Conservation (phyloP, 2,888 invertebrate genomes). For the Aspidiotus rigidus region DNA sequence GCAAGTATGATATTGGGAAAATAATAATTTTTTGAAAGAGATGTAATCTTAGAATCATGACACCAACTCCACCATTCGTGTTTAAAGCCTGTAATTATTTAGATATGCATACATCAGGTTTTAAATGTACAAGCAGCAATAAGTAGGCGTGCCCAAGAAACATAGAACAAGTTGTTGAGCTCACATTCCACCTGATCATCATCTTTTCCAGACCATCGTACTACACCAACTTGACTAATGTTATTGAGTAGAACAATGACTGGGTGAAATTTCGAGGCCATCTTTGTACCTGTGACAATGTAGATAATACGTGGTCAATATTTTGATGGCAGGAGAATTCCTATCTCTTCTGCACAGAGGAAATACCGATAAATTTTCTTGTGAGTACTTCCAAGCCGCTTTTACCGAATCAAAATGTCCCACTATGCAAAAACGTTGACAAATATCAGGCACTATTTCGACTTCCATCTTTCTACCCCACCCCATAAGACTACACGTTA, state of each 20-base stretch:
- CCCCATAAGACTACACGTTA: too few relatives aligned
- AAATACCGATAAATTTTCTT: too few relatives aligned
- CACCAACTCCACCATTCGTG: slow-evolving; percentile 34
- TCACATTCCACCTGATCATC: not conserved
- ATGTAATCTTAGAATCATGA: slow-evolving; percentile 39
- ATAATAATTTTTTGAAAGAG: slow-evolving; percentile 36
- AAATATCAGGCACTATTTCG: too few relatives aligned
- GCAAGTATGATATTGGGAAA: slow-evolving; percentile 36
- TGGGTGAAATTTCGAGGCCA: slow-evolving; percentile 5
- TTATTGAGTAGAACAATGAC: slow-evolving; percentile 6
- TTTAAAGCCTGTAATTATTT: slow-evolving; percentile 23
- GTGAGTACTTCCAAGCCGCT: too few relatives aligned
- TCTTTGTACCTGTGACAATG: slow-evolving; percentile 1
- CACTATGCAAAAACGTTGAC: too few relatives aligned
- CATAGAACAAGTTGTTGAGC: not conserved
- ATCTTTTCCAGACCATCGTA: slow-evolving; percentile 10
- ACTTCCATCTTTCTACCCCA: too few relatives aligned
- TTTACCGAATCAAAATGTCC: too few relatives aligned
- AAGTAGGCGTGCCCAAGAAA: not conserved
- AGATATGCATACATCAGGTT: too few relatives aligned
- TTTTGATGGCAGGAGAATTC: too few relatives aligned
- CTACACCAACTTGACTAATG: slow-evolving; percentile 16
- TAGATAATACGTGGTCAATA: too few relatives aligned
- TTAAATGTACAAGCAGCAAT: too few relatives aligned
- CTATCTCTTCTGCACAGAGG: too few relatives aligned